Percentiles rank a stretch among this genome's conserved stretches.
Conservation (phyloP, 2,797 vertebrate genomes). For the Borostomias antarcticus region DNA sequence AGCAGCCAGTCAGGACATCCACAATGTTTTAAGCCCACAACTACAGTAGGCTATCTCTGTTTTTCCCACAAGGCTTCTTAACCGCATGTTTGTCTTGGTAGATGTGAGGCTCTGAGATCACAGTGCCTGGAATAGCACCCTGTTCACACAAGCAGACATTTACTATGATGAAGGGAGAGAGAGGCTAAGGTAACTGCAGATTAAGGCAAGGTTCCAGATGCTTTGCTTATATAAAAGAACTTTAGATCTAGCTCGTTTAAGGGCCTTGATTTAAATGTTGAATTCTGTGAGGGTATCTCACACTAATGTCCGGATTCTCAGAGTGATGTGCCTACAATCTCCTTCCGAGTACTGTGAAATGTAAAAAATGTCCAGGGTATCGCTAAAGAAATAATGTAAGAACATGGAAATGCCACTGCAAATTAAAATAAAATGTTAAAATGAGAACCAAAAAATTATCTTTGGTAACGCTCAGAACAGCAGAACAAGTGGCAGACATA, state of each 20-base stretch:
- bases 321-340: no score
- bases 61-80: conserved; percentile 1
- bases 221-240: not conserved
- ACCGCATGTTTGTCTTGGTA: conserved; percentile 11
- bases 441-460: no score
- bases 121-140: conserved; percentile 9
- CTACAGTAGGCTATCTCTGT: not conserved
- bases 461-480: no score
- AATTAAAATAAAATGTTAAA: no score
- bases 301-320: no score
- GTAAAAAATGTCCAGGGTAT: no score
- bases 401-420: no score
- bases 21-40: not conserved
- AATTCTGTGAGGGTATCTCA: not conserved
- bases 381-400: no score
- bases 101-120: conserved; percentile 11
- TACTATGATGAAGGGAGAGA: not conserved
- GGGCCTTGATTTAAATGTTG: not conserved
- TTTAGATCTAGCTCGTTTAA: not conserved
- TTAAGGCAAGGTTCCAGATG: not conserved
- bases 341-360: no score
- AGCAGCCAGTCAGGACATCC: not conserved
- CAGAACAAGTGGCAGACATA: no score
- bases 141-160: not conserved
- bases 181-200: not conserved